Evolutionary conservation across 2,888 invertebrate genomes (phyloP), one percentile per base, ranked within the genome.

Genomic region (Chrysolina americana): DNA sequence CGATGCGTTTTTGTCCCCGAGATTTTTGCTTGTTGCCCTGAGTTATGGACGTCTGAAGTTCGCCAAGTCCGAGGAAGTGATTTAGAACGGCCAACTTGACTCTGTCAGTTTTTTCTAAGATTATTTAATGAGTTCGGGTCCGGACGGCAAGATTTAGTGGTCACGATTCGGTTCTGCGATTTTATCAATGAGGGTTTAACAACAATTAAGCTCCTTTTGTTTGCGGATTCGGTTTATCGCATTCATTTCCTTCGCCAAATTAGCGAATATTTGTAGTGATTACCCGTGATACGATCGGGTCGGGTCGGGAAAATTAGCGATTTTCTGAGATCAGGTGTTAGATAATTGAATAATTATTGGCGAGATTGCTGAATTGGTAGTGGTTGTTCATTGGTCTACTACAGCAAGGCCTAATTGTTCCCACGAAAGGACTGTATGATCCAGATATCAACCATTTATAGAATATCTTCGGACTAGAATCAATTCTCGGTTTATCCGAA

Each of bases 21-120:
- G 85, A 85, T 86, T 86, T 87, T 87, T 87, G 85, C 86, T 86
- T 85, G 85, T 85, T 84, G 82, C 80, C 79, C 82, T 87, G 84
- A 87, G 85, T 87, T 87, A 87, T 86, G 85, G 85, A 84, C 80
- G 86, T 85, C 85, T 82, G 81, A 78, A 76, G 78, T 77, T 76
- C 75, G 76, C 83, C 82, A 82, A 79, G 81, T 79, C 81, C 82
- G 81, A 83, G 84, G 84, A 84, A 83, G 84, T 85, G 85, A 85
- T 86, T 85, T 86, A 86, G 84, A 84, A 82, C 73, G 81, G 83
- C 77, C 80, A 74, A 79, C 79, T 80, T 81, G 82, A 81, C 79
- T 77, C 78, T 81, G 83, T 83, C 83, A 83, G 83, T 84, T 84
- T 83, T 82, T 84, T 82, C 83, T 81, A 82, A 81, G 83, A 83